Evolutionary conservation across 2,888 invertebrate genomes (phyloP).

Genomic region (Pollenia angustigena): DNA sequence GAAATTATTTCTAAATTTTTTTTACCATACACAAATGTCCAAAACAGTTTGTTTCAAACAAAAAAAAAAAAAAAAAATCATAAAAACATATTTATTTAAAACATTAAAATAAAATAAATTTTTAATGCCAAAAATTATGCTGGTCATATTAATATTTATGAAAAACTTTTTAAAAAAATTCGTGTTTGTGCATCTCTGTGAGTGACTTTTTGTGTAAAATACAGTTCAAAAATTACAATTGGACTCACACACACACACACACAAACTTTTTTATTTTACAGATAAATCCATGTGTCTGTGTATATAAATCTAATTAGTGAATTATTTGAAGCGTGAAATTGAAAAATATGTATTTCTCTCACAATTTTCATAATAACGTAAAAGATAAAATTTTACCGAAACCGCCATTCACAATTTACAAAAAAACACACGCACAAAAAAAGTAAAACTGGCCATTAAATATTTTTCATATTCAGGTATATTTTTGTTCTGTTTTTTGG

Average conservation of each 20-base stretch:
- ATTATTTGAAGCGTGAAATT: slow-evolving; percentile 83
- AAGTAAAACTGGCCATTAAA: slow-evolving; percentile 51
- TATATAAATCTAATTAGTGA: slow-evolving; percentile 82
- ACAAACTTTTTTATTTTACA: slow-evolving; percentile 5
- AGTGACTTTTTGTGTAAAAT: not conserved
- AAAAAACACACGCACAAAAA: not conserved
- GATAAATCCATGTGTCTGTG: not conserved
- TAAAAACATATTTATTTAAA: slow-evolving; percentile 22
- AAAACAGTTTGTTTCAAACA: not conserved
- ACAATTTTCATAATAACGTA: slow-evolving; percentile 49
- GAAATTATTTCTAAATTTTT: too few relatives aligned
- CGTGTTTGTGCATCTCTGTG: not conserved
- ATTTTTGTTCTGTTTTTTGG: not conserved
- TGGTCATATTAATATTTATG: slow-evolving; percentile 51
- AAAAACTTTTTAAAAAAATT: slow-evolving; percentile 12
- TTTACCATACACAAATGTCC: not conserved
- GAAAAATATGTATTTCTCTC: slow-evolving; percentile 76
- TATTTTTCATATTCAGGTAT: slow-evolving; percentile 4
- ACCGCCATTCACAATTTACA: slow-evolving; percentile 37
- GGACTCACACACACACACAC: not conserved
- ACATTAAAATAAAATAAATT: slow-evolving; percentile 13
- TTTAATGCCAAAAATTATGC: slow-evolving; percentile 44
- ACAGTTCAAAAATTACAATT: not conserved
- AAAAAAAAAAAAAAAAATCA: not conserved
- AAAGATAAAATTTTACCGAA: slow-evolving; percentile 54